A percentile compares a stretch with the other conserved stretches of the same genome.
Evolutionary conservation across 2,797 vertebrate species (phyloP).

Genomic region (Megaceryle alcyon): DNA sequence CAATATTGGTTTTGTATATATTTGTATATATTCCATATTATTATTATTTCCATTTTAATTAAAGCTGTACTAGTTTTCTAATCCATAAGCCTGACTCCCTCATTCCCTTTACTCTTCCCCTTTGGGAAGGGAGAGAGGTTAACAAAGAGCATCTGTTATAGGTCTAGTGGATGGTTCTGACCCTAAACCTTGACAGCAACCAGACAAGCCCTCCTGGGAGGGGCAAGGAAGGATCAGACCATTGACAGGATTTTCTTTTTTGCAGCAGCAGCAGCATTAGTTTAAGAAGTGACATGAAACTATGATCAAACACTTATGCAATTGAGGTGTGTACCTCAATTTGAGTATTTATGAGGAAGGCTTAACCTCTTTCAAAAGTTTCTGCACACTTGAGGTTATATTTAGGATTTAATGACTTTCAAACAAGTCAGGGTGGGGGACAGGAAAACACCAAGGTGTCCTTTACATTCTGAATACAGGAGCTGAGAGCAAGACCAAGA

Average conservation of each 20-base stretch:
- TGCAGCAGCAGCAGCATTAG: background rate
- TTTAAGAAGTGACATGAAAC: background rate
- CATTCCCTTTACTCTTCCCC: too few species aligned
- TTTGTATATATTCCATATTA: too few species aligned
- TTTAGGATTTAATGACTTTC: background rate
- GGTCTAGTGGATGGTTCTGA: too few species aligned
- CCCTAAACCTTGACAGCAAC: too few species aligned
- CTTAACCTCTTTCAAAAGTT: background rate
- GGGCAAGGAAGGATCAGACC: background rate
- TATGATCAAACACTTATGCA: background rate
- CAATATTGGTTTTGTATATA: too few species aligned
- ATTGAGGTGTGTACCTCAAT: background rate
- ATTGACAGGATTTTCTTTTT: background rate
- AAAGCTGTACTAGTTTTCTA: too few species aligned
- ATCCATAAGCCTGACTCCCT: too few species aligned
- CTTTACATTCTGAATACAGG: background rate
- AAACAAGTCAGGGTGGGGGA: background rate
- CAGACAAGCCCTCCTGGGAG: background rate
- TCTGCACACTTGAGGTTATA: background rate
- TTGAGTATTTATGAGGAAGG: background rate
- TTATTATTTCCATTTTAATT: too few species aligned
- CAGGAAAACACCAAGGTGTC: background rate
- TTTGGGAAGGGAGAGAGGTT: too few species aligned
- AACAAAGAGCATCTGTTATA: too few species aligned
- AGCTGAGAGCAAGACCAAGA: background rate